Base-by-base conservation (phyloP, 2,113 vertebrate species). In the Takifugu bimaculatus region DNA sequence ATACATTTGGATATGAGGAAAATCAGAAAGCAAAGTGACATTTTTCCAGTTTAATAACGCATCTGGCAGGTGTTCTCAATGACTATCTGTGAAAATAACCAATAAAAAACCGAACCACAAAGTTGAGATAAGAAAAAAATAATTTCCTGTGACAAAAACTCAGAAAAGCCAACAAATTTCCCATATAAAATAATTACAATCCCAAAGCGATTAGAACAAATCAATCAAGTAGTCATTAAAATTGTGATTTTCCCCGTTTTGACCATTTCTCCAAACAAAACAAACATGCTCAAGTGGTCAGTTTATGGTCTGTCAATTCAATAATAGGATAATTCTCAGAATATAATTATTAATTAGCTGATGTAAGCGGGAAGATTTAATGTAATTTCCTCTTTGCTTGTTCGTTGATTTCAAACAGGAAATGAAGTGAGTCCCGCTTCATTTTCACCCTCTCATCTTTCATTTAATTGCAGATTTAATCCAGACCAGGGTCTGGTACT, bases 401-500 rank as follows among this genome's bases (percentile, higher is more conserved):
- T 45, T 45, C 52, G 7, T 11, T 12, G 47, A 65, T 52, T 60
- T 52, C 28, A n/a, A 42, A n/a, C 20, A 42, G 44, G 6, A 45
- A 57, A 15, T 26, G 6, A 20, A 20, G 25, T 50, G 3, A 10
- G 5, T 50, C 13, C 42, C 27, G 39, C 7, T 20, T 13, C 20
- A 43, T 13, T 29, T 49, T 28, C 47, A 9, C 6, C 4, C 2
- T 39, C 39, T 6, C 10, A 2, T 43, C 26, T 59, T 4, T 26
- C 47, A 12, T 3, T 29, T 45, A 26, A 12, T 61, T 54, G 11
- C 87, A 99, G 96, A 88, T 99, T 99, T 82, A 88, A 90, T 82
- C 92, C 93, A 60, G 93, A 93, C 85, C 93, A 91, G 91, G 97
- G 97, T 88, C 87, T 97, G 90, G 91, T 96, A 85, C 91, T 99